Evolutionary conservation across 2,888 invertebrate genomes (phyloP).

Genomic region (Keiferia lycopersicella): DNA sequence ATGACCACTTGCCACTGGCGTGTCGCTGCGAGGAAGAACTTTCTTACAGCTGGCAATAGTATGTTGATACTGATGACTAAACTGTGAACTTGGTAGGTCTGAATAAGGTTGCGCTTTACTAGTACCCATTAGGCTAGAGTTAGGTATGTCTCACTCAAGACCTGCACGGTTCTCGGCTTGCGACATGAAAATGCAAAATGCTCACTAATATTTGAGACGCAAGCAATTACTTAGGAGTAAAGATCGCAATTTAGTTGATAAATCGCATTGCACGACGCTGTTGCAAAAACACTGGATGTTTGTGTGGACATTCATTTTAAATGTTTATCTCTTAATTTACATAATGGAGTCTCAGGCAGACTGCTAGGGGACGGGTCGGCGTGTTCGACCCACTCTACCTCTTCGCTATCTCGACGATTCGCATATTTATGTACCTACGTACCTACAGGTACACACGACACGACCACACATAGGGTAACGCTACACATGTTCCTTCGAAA

Average conservation of each 20-base stretch:
- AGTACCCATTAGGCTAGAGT: not conserved
- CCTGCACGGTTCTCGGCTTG: too few relatives aligned
- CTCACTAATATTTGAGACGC: constrained; percentile 11
- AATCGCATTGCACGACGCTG: not conserved
- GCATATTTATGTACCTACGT: constrained; percentile 43
- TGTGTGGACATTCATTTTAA: constrained; percentile 66
- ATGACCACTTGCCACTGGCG: too few relatives aligned
- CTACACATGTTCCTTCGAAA: not conserved
- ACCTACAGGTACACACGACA: not conserved
- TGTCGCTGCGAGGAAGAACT: not conserved
- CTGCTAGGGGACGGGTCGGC: constrained; percentile 61
- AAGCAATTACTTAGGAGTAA: constrained; percentile 1
- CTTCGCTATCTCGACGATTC: constrained; percentile 43
- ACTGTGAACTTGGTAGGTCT: constrained; percentile 8
- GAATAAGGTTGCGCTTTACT: not conserved
- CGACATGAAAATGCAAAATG: constrained; percentile 3
- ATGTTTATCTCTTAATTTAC: constrained; percentile 74
- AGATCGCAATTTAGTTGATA: constrained; percentile 17
- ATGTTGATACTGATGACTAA: not conserved
- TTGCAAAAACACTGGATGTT: constrained; percentile 48
- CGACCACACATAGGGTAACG: not conserved
- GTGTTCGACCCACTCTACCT: constrained; percentile 33
- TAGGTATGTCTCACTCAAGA: too few relatives aligned
- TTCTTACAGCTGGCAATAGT: not conserved
- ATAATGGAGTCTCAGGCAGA: constrained; percentile 65